A percentile compares a stretch with the other conserved stretches of the same genome.
Evolutionary conservation across 2,113 vertebrate genomes (phyloP).

Genomic region (Hirundichthys speculiger): DNA sequence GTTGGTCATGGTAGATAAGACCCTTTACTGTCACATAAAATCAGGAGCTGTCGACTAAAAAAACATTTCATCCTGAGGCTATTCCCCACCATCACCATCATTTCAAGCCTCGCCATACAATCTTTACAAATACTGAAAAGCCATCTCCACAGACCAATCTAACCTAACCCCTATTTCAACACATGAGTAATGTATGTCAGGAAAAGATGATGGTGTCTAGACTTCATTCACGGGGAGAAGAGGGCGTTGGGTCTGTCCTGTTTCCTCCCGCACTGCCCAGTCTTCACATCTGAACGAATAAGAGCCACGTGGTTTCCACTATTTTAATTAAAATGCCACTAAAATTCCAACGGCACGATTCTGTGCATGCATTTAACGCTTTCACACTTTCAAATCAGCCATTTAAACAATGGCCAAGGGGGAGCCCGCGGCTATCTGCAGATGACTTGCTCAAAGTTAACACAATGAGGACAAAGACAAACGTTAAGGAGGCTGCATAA

Average conservation of each 20-base stretch:
- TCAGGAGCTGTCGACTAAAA: conserved; percentile 62
- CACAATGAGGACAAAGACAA: conserved; percentile 63
- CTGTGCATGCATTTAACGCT: conserved; percentile 57
- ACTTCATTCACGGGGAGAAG: not conserved
- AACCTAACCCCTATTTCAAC: conserved; percentile 21
- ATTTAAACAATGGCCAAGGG: conserved; percentile 42
- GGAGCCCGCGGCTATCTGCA: conserved; percentile 55
- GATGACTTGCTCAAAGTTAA: conserved; percentile 60
- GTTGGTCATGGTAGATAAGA: conserved; percentile 71
- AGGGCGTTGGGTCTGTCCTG: not conserved
- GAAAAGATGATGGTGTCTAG: not conserved
- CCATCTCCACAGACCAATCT: conserved; percentile 35
- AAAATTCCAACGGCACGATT: conserved; percentile 28
- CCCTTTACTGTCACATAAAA: conserved; percentile 73
- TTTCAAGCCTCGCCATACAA: conserved; percentile 44
- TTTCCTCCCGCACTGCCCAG: not conserved
- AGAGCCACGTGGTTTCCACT: not conserved
- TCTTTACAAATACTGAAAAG: conserved; percentile 50
- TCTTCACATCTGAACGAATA: not conserved
- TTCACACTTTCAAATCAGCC: conserved; percentile 44
- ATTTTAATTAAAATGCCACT: conserved; percentile 13
- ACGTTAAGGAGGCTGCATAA: conserved; percentile 47
- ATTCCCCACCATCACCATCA: conserved; percentile 56
- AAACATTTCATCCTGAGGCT: conserved; percentile 63
- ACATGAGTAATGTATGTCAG: not conserved